Base-by-base conservation (phyloP, 2,888 invertebrate species). In the Hyalella azteca region DNA sequence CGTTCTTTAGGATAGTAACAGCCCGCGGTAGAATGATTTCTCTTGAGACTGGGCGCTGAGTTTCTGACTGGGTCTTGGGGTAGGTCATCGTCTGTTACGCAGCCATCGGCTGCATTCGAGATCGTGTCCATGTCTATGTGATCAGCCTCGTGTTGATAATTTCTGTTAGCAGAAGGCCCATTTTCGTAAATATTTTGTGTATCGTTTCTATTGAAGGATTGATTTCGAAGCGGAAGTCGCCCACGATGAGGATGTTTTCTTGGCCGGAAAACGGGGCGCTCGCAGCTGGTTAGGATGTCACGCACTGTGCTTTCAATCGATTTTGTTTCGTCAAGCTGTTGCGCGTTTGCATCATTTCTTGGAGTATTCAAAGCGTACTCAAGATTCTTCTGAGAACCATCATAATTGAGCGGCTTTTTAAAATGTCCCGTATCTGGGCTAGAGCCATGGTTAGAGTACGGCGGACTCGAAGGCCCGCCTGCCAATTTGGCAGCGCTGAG, bases 1-100 rank as follows among this genome's bases (percentile, higher is more conserved):
- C 49, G 39, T n/a, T 48, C 73, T 41, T 39, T 78, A 15, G 73
- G 73, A 36, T 49, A 49, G 45, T 73, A 79, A 22, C 73, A 73
- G 7, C 79, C 79, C 29, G 79, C 79, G 36, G 79, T 79, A 13
- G 79, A 79, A 26, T 79, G 79, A 39, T 79, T 79, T 2, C 79
- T 45, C 19, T 50, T 73, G 45, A 79, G 26, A 19, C 45, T 45
- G 11, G 75, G 45, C 3, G 13, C 75, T 7, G 75, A 45, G 9
- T 13, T 41, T 75, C 45, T 75, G 19, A 36, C 39, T 36, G 22
- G 15, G 29, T 75, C 75, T n/a, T 29, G n/a, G 11, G 29, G 29
- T 32, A 22, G 9, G n/a, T 75, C 75, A 22, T 75, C 75, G 9
- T 75, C 75, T 3, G 26, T 75, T 22, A 75, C 11, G 22, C 22